These are phyloP conservation scores for Eleutherodactylus coqui DNA, from an alignment of 2,797 vertebrate species.

Conservation along the genomic window DNA sequence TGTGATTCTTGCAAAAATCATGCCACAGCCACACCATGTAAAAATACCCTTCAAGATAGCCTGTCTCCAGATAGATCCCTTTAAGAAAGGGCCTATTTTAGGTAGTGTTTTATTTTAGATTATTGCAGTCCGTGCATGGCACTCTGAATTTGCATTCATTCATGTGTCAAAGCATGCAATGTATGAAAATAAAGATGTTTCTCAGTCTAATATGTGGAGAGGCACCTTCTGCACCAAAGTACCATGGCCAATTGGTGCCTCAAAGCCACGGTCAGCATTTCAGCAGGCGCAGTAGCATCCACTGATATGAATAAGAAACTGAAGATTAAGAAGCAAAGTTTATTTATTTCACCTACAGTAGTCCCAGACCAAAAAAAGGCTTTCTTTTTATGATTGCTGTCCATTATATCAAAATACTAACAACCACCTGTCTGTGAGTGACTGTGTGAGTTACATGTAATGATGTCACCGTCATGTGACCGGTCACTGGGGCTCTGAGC, in stretches of 20 bases:
- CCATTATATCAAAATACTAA: not conserved
- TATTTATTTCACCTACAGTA: not conserved
- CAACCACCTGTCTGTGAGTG: too few relatives aligned
- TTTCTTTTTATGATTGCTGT: not conserved
- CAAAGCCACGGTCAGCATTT: not conserved
- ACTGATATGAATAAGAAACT: not conserved
- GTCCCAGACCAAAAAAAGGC: not conserved
- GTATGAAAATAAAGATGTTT: too few relatives aligned
- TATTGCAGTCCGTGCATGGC: not conserved
- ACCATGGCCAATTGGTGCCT: too few relatives aligned
- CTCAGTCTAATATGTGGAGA: too few relatives aligned
- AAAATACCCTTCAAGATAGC: too few relatives aligned
- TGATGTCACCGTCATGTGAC: too few relatives aligned
- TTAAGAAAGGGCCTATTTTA: not conserved
- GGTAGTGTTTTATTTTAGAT: not conserved
- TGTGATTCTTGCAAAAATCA: too few relatives aligned
- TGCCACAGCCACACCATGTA: too few relatives aligned
- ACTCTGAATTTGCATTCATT: not conserved
- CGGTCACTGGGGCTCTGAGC: too few relatives aligned
- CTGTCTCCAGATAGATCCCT: not conserved
- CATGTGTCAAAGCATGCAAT: not conserved
- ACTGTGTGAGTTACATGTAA: too few relatives aligned
- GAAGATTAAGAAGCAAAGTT: not conserved
- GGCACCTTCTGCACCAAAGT: too few relatives aligned
- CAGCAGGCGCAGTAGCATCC: not conserved